Percentiles rank a stretch among this genome's conserved stretches.
Conservation (phyloP, 2,888 invertebrate species). For the Pachycephus smyrnensis region DNA sequence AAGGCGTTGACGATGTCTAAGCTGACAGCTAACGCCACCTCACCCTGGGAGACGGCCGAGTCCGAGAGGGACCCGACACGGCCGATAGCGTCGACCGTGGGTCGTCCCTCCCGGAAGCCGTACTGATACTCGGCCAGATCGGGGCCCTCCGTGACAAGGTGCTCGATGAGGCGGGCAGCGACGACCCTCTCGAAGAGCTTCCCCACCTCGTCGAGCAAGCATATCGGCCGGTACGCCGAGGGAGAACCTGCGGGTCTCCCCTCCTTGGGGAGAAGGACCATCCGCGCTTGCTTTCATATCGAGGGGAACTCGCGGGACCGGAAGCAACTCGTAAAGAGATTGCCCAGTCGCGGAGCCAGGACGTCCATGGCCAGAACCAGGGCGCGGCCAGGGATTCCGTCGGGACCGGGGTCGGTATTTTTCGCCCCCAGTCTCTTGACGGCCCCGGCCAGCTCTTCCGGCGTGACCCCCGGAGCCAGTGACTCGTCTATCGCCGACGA, state of each 20-base stretch:
- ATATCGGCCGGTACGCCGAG: background rate
- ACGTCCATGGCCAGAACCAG: background rate
- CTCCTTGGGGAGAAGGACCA: background rate
- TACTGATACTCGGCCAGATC: background rate
- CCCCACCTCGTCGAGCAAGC: background rate
- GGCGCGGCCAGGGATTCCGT: background rate
- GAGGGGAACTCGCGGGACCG: background rate
- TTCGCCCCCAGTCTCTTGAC: background rate
- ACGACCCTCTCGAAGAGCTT: background rate
- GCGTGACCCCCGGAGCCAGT: too few relatives aligned
- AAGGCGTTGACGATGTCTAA: conserved; percentile 10
- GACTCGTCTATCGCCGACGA: too few relatives aligned
- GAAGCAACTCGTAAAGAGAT: fast-evolving
- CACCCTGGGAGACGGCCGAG: background rate
- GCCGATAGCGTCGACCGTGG: background rate
- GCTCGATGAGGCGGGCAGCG: background rate
- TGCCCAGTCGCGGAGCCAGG: fast-evolving
- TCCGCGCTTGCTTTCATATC: background rate
- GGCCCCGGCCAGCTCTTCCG: background rate
- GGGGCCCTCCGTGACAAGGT: background rate
- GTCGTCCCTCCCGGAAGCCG: background rate
- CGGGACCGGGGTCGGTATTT: background rate
- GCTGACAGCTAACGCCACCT: background rate
- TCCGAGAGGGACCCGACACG: background rate
- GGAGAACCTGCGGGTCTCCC: background rate